These are phyloP conservation scores for Pharmacophagus antenor DNA, from an alignment of 2,888 invertebrate species.

Conservation along the genomic window DNA sequence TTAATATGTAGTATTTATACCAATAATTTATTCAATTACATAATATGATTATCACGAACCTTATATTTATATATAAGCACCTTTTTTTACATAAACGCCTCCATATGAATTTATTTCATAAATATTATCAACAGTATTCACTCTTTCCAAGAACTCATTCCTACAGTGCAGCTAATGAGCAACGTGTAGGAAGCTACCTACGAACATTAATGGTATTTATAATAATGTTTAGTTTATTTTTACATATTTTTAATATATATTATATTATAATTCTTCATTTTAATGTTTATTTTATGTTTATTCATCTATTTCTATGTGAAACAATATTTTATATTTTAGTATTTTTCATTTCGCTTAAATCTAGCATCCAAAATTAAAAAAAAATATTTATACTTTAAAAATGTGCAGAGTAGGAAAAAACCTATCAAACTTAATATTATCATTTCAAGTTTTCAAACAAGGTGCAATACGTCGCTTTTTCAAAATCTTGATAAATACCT, in stretches of 20 bases:
- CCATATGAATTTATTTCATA: background rate
- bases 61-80: background rate
- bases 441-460: too few relatives aligned
- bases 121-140: constrained; percentile 64
- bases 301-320: background rate
- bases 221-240: constrained; percentile 25
- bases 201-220: constrained; percentile 78
- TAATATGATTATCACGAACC: too few relatives aligned
- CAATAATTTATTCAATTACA: too few relatives aligned
- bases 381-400: too few relatives aligned
- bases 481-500: too few relatives aligned
- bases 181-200: constrained; percentile 73
- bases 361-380: too few relatives aligned
- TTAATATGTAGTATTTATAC: too few relatives aligned
- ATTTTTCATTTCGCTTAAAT: too few relatives aligned
- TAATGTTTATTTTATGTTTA: background rate
- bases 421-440: too few relatives aligned
- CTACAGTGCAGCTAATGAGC: constrained; percentile 74
- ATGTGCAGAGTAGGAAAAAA: too few relatives aligned
- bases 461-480: too few relatives aligned
- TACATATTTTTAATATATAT: background rate
- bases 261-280: background rate
- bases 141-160: constrained; percentile 74
- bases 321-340: too few relatives aligned
- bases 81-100: background rate